These are phyloP conservation scores for Portevinia maculata DNA, from an alignment of 2,888 invertebrate genomes.

Conservation along the genomic window DNA sequence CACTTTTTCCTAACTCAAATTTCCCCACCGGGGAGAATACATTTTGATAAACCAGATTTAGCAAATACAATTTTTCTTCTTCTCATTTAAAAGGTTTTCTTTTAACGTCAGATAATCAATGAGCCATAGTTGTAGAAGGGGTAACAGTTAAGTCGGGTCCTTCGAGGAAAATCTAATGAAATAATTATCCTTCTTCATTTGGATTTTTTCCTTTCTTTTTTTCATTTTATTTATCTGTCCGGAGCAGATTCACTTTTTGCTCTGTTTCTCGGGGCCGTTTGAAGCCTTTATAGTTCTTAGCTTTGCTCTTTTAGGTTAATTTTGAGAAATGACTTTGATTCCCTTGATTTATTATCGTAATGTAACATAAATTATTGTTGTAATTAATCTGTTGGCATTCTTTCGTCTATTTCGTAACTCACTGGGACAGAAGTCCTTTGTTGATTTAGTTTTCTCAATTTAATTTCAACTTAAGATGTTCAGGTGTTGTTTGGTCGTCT, in stretches of 20 bases:
- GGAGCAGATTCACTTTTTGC: conserved; percentile 46
- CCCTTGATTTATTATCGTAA: conserved; percentile 81
- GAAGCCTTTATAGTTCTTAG: conserved; percentile 1
- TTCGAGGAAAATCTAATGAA: conserved; percentile 58
- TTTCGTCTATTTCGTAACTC: conserved; percentile 12
- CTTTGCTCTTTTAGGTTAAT: conserved; percentile 78
- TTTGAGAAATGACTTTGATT: conserved; percentile 82
- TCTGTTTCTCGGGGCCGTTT: conserved; percentile 16
- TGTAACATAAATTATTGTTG: conserved; percentile 81
- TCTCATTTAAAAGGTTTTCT: conserved; percentile 18
- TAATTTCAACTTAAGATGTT: conserved; percentile 29
- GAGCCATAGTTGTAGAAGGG: conserved; percentile 22
- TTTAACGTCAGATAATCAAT: neutral
- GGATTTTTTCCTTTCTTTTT: conserved; percentile 9
- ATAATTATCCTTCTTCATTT: conserved; percentile 61
- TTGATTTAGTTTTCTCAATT: conserved; percentile 41
- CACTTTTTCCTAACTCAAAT: neutral
- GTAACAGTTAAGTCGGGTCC: conserved; percentile 49
- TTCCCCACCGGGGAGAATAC: neutral
- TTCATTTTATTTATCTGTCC: conserved; percentile 48
- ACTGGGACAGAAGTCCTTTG: neutral
- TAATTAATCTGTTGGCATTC: conserved; percentile 79
- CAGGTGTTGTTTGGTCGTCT: conserved; percentile 26
- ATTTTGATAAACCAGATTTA: conserved; percentile 11
- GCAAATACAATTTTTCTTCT: conserved; percentile 31